These are phyloP conservation scores for Gonatopus flavifemur DNA, from an alignment of 1,140 invertebrate species.

Conservation along the genomic window DNA sequence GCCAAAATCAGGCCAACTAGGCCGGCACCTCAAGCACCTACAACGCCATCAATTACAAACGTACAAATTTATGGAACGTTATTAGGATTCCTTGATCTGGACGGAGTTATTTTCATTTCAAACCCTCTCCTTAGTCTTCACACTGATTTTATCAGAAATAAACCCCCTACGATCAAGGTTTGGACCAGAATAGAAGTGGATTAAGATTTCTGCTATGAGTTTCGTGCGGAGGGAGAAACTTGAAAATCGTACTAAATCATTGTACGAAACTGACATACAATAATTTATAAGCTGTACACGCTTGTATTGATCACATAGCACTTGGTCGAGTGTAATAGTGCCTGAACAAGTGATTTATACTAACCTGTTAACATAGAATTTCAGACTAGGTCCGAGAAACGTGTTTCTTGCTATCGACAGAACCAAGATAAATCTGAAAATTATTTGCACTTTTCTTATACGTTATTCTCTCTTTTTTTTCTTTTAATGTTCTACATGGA, in stretches of 20 bases:
- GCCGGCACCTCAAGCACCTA: constrained; percentile 64
- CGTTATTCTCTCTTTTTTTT: constrained; percentile 39
- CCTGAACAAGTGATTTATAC: constrained; percentile 50
- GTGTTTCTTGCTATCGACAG: constrained; percentile 12
- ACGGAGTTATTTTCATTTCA: constrained; percentile 66
- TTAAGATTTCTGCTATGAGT: constrained; percentile 57
- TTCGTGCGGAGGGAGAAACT: constrained; percentile 55
- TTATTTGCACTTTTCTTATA: constrained; percentile 22
- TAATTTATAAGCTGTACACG: constrained; percentile 24
- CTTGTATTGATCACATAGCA: constrained; percentile 41
- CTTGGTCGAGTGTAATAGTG: constrained; percentile 51
- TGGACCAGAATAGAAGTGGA: constrained; percentile 53
- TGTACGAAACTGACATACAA: constrained; percentile 31
- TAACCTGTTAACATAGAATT: constrained; percentile 28
- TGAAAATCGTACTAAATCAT: constrained; percentile 50
- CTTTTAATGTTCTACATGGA: too few relatives aligned
- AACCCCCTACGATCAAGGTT: constrained; percentile 51
- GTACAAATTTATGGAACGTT: constrained; percentile 51
- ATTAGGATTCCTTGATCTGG: constrained; percentile 59
- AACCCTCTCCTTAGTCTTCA: constrained; percentile 51
- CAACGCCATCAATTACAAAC: constrained; percentile 34
- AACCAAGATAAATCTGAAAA: constrained; percentile 10
- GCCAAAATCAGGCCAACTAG: constrained; percentile 55
- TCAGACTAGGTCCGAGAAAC: constrained; percentile 26
- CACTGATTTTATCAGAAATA: constrained; percentile 25